phyloP scores from a whole-genome alignment of 2,113 vertebrate species.

The Vicugna pacos region DNA sequence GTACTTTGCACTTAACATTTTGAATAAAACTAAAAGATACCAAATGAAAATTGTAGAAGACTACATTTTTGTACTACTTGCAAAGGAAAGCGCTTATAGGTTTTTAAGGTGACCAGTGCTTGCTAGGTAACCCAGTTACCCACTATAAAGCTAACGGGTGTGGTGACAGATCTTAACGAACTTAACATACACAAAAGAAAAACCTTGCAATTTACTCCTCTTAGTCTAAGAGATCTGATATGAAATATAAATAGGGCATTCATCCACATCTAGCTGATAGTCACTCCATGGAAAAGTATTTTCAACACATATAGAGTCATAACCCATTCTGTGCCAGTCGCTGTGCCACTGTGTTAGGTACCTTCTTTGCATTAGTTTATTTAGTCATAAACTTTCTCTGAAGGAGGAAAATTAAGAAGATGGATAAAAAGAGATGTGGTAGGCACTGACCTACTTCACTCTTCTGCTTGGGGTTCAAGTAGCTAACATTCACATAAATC shows the following conservation, averaged over 20 bases:
- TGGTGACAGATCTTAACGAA: conserved; percentile 6
- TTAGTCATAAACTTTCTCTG: conserved; percentile 10
- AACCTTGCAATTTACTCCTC: background rate
- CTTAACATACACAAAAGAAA: background rate
- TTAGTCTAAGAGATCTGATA: background rate
- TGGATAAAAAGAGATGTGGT: background rate
- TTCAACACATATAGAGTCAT: background rate
- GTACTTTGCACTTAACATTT: background rate
- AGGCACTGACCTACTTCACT: background rate
- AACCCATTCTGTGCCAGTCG: background rate
- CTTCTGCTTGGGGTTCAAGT: background rate
- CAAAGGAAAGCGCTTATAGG: background rate
- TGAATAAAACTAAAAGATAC: conserved; percentile 12
- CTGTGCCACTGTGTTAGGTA: background rate
- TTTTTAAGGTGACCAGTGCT: background rate
- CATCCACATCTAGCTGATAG: background rate
- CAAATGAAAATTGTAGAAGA: background rate
- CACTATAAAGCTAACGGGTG: background rate
- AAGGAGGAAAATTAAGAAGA: background rate
- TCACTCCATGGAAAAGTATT: background rate
- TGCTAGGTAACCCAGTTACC: background rate
- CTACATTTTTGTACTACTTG: background rate
- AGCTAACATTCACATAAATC: background rate
- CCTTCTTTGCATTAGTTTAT: background rate
- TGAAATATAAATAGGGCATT: background rate